A percentile compares a stretch with the other conserved stretches of the same genome.
phyloP scores from a whole-genome alignment of 2,797 vertebrate genomes.

The Eutrigla gurnardus region DNA sequence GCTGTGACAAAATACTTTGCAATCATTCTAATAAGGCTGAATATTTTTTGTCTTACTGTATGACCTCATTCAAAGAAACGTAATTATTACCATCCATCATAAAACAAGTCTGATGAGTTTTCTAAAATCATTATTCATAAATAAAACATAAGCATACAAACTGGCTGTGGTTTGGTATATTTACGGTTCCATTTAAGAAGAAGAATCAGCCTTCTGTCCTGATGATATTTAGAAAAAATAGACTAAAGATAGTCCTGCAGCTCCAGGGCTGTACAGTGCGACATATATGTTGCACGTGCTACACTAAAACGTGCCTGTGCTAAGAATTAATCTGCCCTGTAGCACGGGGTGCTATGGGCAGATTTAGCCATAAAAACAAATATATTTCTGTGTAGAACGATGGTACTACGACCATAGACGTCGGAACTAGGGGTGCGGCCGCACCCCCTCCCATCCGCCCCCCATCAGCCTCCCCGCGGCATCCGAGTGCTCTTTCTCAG shows the following conservation, averaged over 20 bases:
- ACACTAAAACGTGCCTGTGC: no score
- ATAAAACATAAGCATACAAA: background rate
- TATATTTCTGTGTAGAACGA: no score
- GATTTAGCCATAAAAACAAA: no score
- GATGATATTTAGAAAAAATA: background rate
- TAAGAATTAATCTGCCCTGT: no score
- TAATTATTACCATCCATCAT: background rate
- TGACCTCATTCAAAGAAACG: background rate
- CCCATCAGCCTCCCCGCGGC: no score
- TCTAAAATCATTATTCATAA: background rate
- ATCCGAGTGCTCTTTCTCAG: no score
- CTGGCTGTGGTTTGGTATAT: background rate
- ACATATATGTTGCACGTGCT: no score
- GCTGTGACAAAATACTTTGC: constrained; percentile 46
- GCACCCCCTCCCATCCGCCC: no score
- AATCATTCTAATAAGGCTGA: constrained; percentile 10
- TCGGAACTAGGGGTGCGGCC: no score
- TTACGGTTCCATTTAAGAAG: background rate
- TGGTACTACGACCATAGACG: no score
- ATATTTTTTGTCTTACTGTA: background rate
- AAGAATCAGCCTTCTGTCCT: background rate
- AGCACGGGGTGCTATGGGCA: no score
- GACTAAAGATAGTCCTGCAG: constrained; percentile 3
- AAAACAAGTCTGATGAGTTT: background rate
- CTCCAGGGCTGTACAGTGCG: no score